phyloP scores from a whole-genome alignment of 23 tunicate genomes.

The Ascidia mentula region DNA sequence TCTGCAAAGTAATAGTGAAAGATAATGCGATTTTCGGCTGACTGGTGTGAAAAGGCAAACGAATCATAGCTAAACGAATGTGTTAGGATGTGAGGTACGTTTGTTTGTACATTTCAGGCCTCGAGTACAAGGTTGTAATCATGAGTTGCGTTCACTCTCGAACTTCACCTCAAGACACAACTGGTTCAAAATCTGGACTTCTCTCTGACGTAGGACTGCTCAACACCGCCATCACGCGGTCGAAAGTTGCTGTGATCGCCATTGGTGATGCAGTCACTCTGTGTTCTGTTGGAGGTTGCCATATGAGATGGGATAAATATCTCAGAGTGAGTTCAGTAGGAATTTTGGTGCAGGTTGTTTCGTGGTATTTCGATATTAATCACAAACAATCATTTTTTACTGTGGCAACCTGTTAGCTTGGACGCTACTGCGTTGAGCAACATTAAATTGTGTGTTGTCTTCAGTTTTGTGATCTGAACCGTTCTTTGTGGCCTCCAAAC shows the following conservation, averaged over 20 bases:
- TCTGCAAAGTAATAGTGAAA: no score
- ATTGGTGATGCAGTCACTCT: conserved; percentile 60
- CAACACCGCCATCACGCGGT: conserved; percentile 61
- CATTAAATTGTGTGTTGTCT: background rate
- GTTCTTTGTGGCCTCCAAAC: background rate
- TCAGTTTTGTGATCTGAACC: background rate
- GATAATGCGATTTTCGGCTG: no score
- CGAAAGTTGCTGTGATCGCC: conserved; percentile 51
- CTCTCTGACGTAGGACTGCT: conserved; percentile 44
- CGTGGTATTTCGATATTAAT: no score
- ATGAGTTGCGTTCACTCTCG: conserved; percentile 48
- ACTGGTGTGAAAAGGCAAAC: no score
- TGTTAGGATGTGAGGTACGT: no score
- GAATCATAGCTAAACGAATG: no score
- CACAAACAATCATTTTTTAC: no score
- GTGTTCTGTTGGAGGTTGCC: conserved; percentile 51
- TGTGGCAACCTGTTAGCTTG: no score
- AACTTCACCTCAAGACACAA: background rate
- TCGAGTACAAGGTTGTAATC: conserved; percentile 58
- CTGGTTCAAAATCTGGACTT: conserved; percentile 47
- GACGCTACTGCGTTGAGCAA: no score
- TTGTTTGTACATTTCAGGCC: conserved; percentile 13
- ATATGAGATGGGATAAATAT: conserved; percentile 18
- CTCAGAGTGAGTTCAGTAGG: background rate
- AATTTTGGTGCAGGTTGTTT: background rate